Conservation (phyloP, 2,113 vertebrate species). For the Caloenas nicobarica region DNA sequence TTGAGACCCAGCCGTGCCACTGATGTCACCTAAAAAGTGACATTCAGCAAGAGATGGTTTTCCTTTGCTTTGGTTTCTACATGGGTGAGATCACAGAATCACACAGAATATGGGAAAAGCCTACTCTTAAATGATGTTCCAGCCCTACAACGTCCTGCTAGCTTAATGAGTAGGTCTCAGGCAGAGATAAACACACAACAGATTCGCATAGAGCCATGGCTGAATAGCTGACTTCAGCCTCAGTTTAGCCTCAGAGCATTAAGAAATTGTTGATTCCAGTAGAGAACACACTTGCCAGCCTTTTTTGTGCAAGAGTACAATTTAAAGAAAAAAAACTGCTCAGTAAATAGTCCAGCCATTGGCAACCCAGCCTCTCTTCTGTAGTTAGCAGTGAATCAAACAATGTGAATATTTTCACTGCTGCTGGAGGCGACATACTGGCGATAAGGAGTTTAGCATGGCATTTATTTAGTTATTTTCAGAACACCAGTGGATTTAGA, state of each 20-base stretch:
- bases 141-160: not conserved
- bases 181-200: constrained; percentile 16
- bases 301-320: not conserved
- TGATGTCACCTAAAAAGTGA: not conserved
- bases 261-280: not conserved
- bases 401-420: constrained; percentile 22
- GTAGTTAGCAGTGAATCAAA: not conserved
- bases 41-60: not conserved
- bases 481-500: not conserved
- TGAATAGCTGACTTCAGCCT: constrained; percentile 33
- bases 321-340: not conserved
- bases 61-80: not conserved
- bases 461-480: constrained; percentile 19
- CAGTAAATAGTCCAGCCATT: not conserved
- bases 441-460: not conserved
- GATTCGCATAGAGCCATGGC: not conserved
- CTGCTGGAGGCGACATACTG: constrained; percentile 22
- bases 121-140: not conserved
- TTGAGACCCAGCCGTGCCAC: fast-evolving
- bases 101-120: not conserved
- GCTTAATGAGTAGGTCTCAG: not conserved
- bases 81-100: not conserved
- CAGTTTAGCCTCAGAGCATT: not conserved
- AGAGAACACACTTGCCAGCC: not conserved
- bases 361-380: not conserved